Conservation (phyloP, 2,113 vertebrate genomes). For the Pterocles burchelli region DNA sequence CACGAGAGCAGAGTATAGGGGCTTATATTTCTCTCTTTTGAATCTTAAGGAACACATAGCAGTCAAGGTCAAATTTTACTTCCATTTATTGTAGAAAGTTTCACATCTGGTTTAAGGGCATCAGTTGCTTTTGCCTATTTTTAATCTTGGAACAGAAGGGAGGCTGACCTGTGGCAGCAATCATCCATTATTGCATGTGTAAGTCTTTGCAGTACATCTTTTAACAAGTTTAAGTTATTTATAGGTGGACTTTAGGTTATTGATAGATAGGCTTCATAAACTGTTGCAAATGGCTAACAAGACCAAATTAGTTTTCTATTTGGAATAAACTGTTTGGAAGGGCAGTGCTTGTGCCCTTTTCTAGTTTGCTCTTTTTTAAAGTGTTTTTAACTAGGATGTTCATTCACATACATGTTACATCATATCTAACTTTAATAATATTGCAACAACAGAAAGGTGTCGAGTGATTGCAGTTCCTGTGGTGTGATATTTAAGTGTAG, state of each 20-base stretch:
- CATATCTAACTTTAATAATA: not conserved
- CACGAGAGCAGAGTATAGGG: too few relatives aligned
- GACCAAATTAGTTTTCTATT: slow-evolving; percentile 42
- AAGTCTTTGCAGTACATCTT: not conserved
- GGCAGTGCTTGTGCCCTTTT: not conserved
- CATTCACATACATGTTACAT: not conserved
- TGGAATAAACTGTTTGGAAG: slow-evolving; percentile 33
- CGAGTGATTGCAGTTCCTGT: not conserved
- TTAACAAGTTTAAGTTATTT: not conserved
- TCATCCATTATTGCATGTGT: not conserved
- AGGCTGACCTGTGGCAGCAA: not conserved
- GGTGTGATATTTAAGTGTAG: not conserved
- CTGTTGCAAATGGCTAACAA: not conserved
- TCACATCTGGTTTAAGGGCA: not conserved
- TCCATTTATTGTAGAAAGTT: not conserved
- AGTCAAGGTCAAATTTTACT: not conserved
- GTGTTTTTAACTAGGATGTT: not conserved
- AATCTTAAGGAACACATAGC: not conserved
- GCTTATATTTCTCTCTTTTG: not conserved
- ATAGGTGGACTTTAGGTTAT: too few relatives aligned
- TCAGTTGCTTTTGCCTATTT: not conserved
- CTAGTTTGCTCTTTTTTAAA: not conserved
- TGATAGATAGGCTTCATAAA: not conserved
- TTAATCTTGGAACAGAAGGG: not conserved
- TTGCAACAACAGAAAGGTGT: not conserved